Conservation (phyloP, 2,888 invertebrate species). For the Drosophila borborema region DNA sequence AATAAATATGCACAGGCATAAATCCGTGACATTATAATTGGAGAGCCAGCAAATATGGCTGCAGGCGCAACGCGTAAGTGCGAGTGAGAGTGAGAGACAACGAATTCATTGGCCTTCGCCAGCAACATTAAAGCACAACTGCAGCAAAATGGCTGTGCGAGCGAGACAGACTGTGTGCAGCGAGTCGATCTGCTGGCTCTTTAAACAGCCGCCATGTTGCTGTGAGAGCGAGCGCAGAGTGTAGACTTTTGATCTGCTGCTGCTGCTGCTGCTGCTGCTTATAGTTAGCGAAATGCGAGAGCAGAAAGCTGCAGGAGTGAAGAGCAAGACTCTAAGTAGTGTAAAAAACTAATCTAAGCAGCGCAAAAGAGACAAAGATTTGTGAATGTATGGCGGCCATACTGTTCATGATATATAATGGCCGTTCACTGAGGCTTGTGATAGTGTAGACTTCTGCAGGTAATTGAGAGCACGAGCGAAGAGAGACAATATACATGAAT, state of each 20-base stretch:
- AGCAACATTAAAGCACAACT: neutral
- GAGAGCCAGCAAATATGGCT: conserved; percentile 32
- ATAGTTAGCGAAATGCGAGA: neutral
- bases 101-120: neutral
- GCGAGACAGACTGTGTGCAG: neutral
- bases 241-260: neutral
- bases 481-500: neutral
- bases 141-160: neutral
- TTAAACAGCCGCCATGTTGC: neutral
- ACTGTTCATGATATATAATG: neutral
- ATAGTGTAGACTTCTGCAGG: neutral
- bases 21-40: conserved; percentile 72
- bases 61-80: neutral
- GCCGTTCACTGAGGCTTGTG: neutral
- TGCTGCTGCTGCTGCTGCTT: too few species aligned
- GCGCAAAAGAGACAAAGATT: neutral
- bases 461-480: neutral
- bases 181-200: conserved; percentile 15
- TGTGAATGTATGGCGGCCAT: neutral
- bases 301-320: neutral
- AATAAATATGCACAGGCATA: conserved; percentile 69
- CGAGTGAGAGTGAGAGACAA: neutral
- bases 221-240: neutral
- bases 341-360: neutral
- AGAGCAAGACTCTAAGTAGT: neutral